Percentiles rank a stretch among this genome's conserved stretches.
These are phyloP conservation scores for Phainopepla nitens DNA, from an alignment of 2,113 vertebrate species.

Conservation along the genomic window DNA sequence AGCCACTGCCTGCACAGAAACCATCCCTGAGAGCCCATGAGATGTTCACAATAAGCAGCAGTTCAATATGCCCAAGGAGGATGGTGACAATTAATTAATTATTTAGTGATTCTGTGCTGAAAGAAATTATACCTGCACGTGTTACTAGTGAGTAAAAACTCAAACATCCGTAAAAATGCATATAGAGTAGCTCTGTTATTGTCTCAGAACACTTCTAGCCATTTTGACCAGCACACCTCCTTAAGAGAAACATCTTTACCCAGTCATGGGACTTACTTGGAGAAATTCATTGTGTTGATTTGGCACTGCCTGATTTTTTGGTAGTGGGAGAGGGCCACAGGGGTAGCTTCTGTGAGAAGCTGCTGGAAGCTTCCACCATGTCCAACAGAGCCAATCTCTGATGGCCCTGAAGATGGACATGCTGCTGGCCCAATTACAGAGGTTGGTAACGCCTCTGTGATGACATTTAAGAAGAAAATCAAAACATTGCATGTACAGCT, in stretches of 20 bases:
- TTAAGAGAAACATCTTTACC: not conserved
- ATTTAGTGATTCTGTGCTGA: not conserved
- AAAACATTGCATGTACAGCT: fast-evolving
- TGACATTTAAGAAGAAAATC: not conserved
- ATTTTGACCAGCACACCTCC: not conserved
- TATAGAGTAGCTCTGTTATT: not conserved
- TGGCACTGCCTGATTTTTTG: not conserved
- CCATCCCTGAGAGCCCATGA: not conserved
- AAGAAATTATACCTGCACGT: not conserved
- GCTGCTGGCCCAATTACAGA: not conserved
- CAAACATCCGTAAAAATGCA: not conserved
- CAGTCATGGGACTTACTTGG: not conserved
- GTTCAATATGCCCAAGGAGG: not conserved
- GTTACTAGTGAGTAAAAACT: not conserved
- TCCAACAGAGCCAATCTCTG: not conserved
- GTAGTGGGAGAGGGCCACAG: not conserved
- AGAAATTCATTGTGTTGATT: not conserved
- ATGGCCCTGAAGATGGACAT: not conserved
- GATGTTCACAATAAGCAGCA: not conserved
- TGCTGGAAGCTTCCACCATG: not conserved
- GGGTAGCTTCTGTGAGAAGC: not conserved
- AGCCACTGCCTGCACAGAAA: not conserved
- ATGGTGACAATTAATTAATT: not conserved
- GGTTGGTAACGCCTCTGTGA: not conserved
- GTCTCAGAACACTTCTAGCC: not conserved